Base-by-base conservation (phyloP, 2,797 vertebrate genomes). In the Lagodon rhomboides region DNA sequence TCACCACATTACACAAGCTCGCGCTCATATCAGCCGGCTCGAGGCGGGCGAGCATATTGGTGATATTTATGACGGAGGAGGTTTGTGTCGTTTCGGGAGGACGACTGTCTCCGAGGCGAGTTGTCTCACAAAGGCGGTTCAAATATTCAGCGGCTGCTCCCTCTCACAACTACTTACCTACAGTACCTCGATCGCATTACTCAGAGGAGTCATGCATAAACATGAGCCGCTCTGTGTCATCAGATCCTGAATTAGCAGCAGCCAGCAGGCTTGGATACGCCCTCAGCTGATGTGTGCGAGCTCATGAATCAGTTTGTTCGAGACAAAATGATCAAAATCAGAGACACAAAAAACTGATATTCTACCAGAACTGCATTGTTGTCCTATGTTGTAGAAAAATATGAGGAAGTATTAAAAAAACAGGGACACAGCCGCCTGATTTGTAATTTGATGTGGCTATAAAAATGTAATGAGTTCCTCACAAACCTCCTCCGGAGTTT, bases 211-310 rank as follows among this genome's bases (percentile, higher is more conserved):
- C 68, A 78, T 82, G 66, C 62, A 84, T 84, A 86, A 79, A 84
- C 79, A 89, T 80, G 63, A 61, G 59, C 3, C 3, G 7, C 68
- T 68, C 30, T 71, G 73, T 80, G 79, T 85, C 77, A 79, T 82
- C 58, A 53, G 54, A 66, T 76, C 69, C 82, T 64, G 63, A 90
- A 77, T 80, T 75, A 90, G 82, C 75, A 68, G 79, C 72, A 75
- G 77, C 73, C 76, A 69, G 74, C 64, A 68, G 73, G 54, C 71
- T 76, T 76, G 79, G 47, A 23, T 62, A 80, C 56, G 75, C 54
- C 56, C 55, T 70, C 65, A 55, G 68, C 54, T 70, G 68, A 90
- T 60, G 71, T 66, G 30, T 60, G 66, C 9, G 34, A 38, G 34
- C 34, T 77, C 75, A 80, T 78, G 38, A 82, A 68, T 85, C 67